Conservation (phyloP, 2,888 invertebrate genomes). For the Tachina fera region DNA sequence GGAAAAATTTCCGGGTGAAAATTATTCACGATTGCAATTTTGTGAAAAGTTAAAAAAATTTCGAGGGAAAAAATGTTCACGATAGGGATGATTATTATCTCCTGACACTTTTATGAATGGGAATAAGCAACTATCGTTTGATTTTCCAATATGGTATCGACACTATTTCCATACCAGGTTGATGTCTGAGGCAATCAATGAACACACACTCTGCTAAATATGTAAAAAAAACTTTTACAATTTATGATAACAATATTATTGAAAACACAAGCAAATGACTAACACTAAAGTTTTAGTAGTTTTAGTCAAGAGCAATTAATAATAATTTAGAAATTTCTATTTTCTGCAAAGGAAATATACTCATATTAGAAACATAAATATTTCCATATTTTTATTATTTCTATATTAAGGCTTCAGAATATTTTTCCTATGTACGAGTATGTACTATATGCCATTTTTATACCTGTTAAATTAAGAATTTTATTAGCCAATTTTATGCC, state of each 20-base stretch:
- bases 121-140: conserved; percentile 9
- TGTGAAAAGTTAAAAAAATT: no score
- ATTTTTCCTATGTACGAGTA: background rate
- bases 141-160: conserved; percentile 19
- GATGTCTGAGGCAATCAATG: conserved; percentile 24
- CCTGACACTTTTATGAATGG: no score
- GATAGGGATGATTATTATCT: no score
- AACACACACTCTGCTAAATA: background rate
- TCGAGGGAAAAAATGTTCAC: no score
- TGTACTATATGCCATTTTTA: background rate
- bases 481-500: conserved; percentile 41
- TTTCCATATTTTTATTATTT: background rate
- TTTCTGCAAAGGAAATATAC: no score
- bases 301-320: no score
- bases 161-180: conserved; percentile 22
- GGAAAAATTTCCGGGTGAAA: no score
- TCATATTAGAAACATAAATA: no score
- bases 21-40: no score
- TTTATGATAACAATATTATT: background rate
- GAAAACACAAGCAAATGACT: background rate
- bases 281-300: no score
- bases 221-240: conserved; percentile 8
- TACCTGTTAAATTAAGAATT: conserved; percentile 41
- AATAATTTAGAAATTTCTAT: no score
- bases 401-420: background rate